Conservation (phyloP, 2,797 vertebrate genomes). For the Eulemur rubriventer region DNA sequence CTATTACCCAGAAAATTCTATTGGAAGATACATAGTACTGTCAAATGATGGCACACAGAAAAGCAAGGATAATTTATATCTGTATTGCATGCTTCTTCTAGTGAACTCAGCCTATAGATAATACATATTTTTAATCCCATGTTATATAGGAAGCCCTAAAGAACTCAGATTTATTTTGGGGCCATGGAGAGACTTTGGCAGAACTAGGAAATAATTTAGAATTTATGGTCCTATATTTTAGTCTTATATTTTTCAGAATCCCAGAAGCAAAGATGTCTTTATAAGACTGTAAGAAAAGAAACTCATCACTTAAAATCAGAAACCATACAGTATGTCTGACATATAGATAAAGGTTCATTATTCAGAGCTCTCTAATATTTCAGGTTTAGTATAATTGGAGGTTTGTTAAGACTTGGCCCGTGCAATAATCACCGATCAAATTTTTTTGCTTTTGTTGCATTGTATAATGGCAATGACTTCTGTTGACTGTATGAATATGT, state of each 20-base stretch:
- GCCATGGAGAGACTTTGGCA: background rate
- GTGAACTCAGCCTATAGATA: background rate
- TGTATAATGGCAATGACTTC: background rate
- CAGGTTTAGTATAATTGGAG: background rate
- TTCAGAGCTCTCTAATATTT: background rate
- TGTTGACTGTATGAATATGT: background rate
- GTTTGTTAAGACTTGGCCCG: background rate
- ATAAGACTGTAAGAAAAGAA: background rate
- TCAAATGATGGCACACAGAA: background rate
- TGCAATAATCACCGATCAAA: background rate
- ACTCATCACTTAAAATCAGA: background rate
- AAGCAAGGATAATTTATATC: conserved; percentile 25
- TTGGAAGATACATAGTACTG: background rate
- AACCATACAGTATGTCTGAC: background rate
- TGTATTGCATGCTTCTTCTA: background rate
- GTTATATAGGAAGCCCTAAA: background rate
- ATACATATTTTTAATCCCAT: conserved; percentile 1
- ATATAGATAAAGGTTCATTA: background rate
- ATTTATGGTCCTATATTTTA: background rate
- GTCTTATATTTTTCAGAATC: background rate
- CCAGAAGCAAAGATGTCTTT: background rate
- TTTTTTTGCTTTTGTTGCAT: background rate
- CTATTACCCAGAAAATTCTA: background rate
- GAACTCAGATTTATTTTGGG: conserved; percentile 6
- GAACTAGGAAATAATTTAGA: conserved; percentile 19